Base-by-base conservation (phyloP, 2,797 vertebrate genomes). In the Muscicapa striata region DNA sequence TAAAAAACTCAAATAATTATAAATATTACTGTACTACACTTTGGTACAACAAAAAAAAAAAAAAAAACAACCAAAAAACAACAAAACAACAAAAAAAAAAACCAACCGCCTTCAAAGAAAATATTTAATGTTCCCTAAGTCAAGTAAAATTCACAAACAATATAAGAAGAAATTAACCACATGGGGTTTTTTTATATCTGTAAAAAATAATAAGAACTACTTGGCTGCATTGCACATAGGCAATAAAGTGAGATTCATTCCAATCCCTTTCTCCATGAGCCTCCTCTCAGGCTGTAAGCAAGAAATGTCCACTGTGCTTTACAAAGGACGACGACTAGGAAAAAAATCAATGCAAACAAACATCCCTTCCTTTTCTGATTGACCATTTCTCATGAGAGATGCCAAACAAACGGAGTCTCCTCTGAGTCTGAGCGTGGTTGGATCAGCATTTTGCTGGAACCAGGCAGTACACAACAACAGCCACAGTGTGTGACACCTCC, bases 291-390 rank as follows among this genome's bases (percentile, higher is more conserved):
- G 97, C 97, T 94, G 48, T 58, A 83, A 93, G 94, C 94, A 87
- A 90, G 93, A 96, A 96, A 96, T 93, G 96, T 97, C 97, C 97
- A 96, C 97, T 98, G 98, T 98, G 98, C 98, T 98, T 98, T 98
- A 96, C 96, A 97, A 97, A 97, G 97, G 94, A 97, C 91, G 64
- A 97, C 87, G 15, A 96, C 78, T 96, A 97, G 95, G 36, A 19
- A 48, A 45, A 97, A 96, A 94, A 94, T 74, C 95, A 95, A 94
- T 93, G 93, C 86, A 86, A 68, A 94, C 94, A 89, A 63, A 92
- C 84, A 92, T 92, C 66, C 77, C 93, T 95, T 96, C 90, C 67
- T 84, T 91, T 73, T 92, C 94, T 83, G 51, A 72, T 73, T 46
- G 78, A 93, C 95, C 72, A 26, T 82, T 87, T 62, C 27, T 55